Percentiles rank a stretch among this genome's conserved stretches.
These are phyloP conservation scores for Tetrao urogallus DNA, from an alignment of 2,113 vertebrate genomes.

Conservation along the genomic window DNA sequence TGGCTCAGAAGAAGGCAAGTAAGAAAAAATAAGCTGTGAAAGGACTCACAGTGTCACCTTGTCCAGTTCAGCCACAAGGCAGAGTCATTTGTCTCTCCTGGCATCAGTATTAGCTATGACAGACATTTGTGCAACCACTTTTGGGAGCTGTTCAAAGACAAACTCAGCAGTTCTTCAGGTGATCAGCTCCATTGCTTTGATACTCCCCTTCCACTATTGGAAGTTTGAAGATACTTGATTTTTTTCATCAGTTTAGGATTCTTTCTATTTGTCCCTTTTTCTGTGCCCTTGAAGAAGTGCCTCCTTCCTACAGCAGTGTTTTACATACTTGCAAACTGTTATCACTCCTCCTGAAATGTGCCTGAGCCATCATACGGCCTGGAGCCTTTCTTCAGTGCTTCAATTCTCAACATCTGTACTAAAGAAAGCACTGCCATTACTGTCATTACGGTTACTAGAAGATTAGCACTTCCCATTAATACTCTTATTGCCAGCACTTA, in stretches of 20 bases:
- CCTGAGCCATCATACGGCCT: neutral
- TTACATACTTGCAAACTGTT: neutral
- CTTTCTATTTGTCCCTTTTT: neutral
- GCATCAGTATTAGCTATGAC: neutral
- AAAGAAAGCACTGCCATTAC: neutral
- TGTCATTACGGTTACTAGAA: neutral
- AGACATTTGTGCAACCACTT: neutral
- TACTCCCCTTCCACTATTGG: neutral
- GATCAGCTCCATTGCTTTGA: neutral
- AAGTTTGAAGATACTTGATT: neutral
- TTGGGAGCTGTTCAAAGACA: neutral
- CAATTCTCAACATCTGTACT: neutral
- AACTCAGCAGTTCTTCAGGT: neutral
- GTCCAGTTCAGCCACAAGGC: neutral
- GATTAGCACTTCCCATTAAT: conserved; percentile 33
- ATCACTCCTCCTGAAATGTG: neutral
- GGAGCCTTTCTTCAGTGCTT: neutral
- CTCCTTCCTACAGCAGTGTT: neutral
- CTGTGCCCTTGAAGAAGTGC: neutral
- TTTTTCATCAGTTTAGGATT: neutral
- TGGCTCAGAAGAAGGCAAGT: neutral
- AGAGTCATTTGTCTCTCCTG: neutral
- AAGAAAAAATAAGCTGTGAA: neutral
- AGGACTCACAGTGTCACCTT: neutral
- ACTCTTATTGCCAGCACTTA: neutral